Evolutionary conservation across 2,797 vertebrate species (phyloP).

Genomic region (Galaxias olidus): DNA sequence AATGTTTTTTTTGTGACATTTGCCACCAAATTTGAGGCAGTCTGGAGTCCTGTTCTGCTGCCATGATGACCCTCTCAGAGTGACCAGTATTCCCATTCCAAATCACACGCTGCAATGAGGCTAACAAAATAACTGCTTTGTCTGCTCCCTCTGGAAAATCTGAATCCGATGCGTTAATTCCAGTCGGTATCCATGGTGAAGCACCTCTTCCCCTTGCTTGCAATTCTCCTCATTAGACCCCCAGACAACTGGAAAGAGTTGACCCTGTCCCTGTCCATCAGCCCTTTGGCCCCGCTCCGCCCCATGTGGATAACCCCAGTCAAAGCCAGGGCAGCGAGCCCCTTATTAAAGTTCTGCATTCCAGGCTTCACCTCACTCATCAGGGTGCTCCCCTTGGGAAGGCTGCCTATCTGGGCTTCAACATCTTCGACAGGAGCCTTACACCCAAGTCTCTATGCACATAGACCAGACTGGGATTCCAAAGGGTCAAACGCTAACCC

Average conservation of each 20-base stretch:
- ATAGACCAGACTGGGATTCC: background rate
- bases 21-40: no score
- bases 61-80: constrained; percentile 42
- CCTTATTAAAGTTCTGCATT: constrained; percentile 35
- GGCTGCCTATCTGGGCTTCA: constrained; percentile 4
- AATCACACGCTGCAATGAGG: constrained; percentile 23
- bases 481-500: constrained; percentile 26
- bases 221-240: constrained; percentile 36
- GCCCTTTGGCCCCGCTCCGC: constrained; percentile 12
- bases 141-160: background rate
- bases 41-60: no score
- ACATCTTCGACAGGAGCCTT: constrained; percentile 13
- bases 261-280: constrained; percentile 14
- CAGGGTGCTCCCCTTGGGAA: constrained; percentile 10
- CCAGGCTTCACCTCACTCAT: constrained; percentile 4
- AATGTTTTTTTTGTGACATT: no score
- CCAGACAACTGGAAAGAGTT: no score
- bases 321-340: constrained; percentile 6
- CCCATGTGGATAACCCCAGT: constrained; percentile 22
- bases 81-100: constrained; percentile 35
- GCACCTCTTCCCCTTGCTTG: constrained; percentile 7
- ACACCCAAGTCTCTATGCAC: constrained; percentile 9
- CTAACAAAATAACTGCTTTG: constrained; percentile 13
- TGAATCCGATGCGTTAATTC: constrained; percentile 19
- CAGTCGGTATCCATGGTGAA: constrained; percentile 13